Evolutionary conservation across 2,113 vertebrate genomes (phyloP).

Genomic region (Gambusia affinis): DNA sequence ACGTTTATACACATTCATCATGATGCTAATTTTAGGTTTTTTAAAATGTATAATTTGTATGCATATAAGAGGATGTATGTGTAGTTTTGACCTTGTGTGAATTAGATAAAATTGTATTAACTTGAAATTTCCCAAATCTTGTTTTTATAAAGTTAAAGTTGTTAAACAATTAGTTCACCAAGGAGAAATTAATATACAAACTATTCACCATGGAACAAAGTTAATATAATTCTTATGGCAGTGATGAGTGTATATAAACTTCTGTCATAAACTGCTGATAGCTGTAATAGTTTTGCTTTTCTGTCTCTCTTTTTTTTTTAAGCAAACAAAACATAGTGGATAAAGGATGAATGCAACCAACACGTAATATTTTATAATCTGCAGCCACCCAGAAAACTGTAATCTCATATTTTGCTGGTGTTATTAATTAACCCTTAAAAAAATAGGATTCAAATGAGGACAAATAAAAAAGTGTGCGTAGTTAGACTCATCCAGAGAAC

Average conservation of each 20-base stretch:
- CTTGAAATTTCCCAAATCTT: background rate
- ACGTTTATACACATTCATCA: background rate
- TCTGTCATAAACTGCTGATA: constrained; percentile 15
- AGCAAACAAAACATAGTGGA: background rate
- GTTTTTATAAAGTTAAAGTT: background rate
- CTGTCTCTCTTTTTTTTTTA: background rate
- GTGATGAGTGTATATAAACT: background rate
- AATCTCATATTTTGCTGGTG: constrained; percentile 68
- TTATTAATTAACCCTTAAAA: constrained; percentile 42
- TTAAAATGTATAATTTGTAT: background rate
- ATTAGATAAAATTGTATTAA: background rate
- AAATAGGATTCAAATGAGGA: constrained; percentile 21
- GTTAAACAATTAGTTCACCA: background rate
- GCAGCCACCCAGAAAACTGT: constrained; percentile 14
- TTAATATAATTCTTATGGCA: background rate
- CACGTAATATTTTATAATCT: constrained; percentile 13
- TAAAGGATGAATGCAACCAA: background rate
- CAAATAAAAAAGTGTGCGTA: constrained; percentile 1
- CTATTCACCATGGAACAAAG: background rate
- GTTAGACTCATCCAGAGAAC: constrained; percentile 28
- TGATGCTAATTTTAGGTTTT: background rate
- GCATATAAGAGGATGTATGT: background rate
- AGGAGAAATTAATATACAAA: background rate
- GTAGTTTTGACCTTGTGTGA: background rate
- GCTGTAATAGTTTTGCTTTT: constrained; percentile 43